Evolutionary conservation across 2,797 vertebrate species (phyloP).

Genomic region (Morelia viridis): DNA sequence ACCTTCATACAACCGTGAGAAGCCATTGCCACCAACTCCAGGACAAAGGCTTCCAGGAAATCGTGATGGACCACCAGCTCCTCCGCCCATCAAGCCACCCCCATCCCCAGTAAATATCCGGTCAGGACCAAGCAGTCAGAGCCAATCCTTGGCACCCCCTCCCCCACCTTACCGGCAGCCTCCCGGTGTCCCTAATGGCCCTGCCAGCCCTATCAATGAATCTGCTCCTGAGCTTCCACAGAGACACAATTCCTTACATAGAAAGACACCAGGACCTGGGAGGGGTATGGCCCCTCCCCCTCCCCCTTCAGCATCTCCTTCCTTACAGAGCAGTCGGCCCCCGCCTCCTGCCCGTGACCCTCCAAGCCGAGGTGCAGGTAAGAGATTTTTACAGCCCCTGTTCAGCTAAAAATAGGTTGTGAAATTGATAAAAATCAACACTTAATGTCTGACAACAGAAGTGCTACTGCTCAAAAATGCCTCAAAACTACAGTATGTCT

Average conservation of each 20-base stretch:
- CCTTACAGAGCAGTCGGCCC: conserved; percentile 81
- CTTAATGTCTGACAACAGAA: not conserved
- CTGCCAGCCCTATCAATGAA: conserved; percentile 76
- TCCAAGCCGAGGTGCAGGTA: conserved; percentile 89
- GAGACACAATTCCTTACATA: conserved; percentile 93
- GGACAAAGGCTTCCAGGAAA: conserved; percentile 72
- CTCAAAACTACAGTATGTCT: too few species aligned
- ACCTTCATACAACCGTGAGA: conserved; percentile 84
- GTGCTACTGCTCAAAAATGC: not conserved
- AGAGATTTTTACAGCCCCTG: conserved; percentile 27
- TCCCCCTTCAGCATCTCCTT: conserved; percentile 78
- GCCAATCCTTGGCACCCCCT: conserved; percentile 81
- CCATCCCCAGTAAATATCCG: conserved; percentile 77
- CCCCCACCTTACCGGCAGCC: conserved; percentile 89
- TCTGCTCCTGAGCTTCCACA: conserved; percentile 89
- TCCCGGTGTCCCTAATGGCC: conserved; percentile 80
- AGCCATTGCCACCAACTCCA: conserved; percentile 87
- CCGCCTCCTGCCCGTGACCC: conserved; percentile 91
- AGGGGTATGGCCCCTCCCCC: conserved; percentile 77
- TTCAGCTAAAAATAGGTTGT: not conserved
- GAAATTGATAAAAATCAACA: not conserved
- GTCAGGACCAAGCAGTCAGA: conserved; percentile 68
- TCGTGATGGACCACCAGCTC: conserved; percentile 73
- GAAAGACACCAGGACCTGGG: conserved; percentile 76
- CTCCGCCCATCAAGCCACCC: conserved; percentile 75